phyloP scores from a whole-genome alignment of 2,797 vertebrate species.

The Trematomus bernacchii region DNA sequence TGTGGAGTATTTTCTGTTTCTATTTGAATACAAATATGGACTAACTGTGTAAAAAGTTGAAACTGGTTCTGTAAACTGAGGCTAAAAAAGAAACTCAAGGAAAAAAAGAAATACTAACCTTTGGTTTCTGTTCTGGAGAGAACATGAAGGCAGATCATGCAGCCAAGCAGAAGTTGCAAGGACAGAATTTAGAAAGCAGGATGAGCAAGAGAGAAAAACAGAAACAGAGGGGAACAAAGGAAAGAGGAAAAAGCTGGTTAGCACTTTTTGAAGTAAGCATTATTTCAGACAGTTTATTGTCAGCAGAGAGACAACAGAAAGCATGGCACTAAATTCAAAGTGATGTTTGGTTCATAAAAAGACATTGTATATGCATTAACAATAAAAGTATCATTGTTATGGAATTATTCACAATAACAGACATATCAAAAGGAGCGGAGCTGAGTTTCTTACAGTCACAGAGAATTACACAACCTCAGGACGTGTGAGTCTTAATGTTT shows the following conservation, averaged over 20 bases:
- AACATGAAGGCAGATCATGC: constrained; percentile 55
- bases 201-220: constrained; percentile 27
- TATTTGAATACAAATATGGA: not conserved
- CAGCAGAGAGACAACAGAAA: constrained; percentile 43
- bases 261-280: constrained; percentile 50
- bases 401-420: constrained; percentile 13
- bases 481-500: constrained; percentile 22
- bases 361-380: constrained; percentile 4
- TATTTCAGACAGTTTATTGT: constrained; percentile 43
- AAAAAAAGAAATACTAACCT: constrained; percentile 60
- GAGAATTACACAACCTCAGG: constrained; percentile 19
- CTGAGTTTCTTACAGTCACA: not conserved
- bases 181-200: constrained; percentile 8
- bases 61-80: not conserved
- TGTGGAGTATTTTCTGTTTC: not conserved
- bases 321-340: constrained; percentile 32
- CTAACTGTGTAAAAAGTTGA: not conserved
- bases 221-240: constrained; percentile 44
- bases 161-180: constrained; percentile 55
- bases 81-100: not conserved
- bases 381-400: constrained; percentile 6
- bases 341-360: not conserved
- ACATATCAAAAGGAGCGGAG: constrained; percentile 15
- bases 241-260: constrained; percentile 56
- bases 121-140: constrained; percentile 71